A percentile compares a stretch with the other conserved stretches of the same genome.
Conservation (phyloP, 2,113 vertebrate genomes). For the Athene noctua region DNA sequence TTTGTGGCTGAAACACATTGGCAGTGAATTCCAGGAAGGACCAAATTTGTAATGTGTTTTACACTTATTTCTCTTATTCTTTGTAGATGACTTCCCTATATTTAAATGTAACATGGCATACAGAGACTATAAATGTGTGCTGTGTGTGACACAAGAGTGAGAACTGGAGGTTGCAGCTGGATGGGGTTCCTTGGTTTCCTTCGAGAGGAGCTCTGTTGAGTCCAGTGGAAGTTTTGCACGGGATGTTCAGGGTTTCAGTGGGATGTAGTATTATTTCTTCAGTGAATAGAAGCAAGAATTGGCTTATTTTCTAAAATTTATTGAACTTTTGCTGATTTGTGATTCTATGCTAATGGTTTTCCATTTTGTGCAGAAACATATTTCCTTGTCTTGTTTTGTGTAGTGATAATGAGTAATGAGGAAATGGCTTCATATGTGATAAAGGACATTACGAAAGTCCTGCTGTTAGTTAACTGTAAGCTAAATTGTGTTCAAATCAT, state of each 20-base stretch:
- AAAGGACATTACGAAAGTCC: slow-evolving; percentile 27
- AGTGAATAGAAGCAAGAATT: neutral
- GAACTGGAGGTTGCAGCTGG: neutral
- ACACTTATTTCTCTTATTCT: neutral
- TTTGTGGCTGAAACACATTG: neutral
- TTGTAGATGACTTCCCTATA: neutral
- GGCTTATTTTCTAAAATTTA: neutral
- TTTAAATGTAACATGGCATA: neutral
- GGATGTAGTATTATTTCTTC: neutral
- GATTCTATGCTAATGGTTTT: neutral
- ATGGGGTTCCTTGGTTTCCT: neutral
- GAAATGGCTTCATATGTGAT: slow-evolving; percentile 44
- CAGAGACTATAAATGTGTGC: neutral
- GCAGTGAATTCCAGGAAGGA: neutral
- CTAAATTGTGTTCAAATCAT: slow-evolving; percentile 40
- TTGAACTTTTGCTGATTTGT: neutral
- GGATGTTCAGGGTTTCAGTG: neutral
- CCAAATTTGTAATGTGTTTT: neutral
- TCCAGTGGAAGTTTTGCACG: neutral
- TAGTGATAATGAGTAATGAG: slow-evolving; percentile 14
- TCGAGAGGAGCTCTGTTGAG: neutral
- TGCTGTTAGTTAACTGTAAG: slow-evolving; percentile 42
- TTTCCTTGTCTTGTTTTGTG: slow-evolving; percentile 37
- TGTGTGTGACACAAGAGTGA: neutral
- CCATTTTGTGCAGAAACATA: slow-evolving; percentile 12